These are phyloP conservation scores for Diorhabda carinulata DNA, from an alignment of 1,140 invertebrate genomes.

Conservation along the genomic window DNA sequence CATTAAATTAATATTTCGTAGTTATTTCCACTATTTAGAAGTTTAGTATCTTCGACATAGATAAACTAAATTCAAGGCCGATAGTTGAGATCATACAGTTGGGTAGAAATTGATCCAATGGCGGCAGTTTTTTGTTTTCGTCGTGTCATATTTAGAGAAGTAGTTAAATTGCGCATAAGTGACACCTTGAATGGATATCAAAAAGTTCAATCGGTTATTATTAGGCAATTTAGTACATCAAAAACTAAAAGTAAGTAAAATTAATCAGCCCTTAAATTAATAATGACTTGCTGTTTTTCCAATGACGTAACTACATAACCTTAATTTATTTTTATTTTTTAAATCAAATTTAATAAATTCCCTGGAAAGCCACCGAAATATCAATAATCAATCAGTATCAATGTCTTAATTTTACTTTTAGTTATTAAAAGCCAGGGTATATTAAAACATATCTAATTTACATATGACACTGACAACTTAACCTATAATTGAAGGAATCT, in stretches of 20 bases:
- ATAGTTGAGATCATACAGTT: not conserved
- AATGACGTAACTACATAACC: not conserved
- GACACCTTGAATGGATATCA: not conserved
- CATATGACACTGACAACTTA: too few species aligned
- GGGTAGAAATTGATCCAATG: constrained; percentile 23
- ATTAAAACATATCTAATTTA: too few species aligned
- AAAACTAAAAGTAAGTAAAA: not conserved
- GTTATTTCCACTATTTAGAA: too few species aligned
- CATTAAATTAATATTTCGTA: constrained; percentile 49
- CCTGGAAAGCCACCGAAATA: too few species aligned
- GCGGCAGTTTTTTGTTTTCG: constrained; percentile 40
- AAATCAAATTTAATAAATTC: too few species aligned
- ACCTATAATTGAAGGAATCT: too few species aligned
- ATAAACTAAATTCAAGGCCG: not conserved
- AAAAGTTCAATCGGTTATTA: not conserved
- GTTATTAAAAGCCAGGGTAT: too few species aligned
- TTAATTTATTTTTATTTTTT: not conserved
- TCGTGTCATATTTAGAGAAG: constrained; percentile 34
- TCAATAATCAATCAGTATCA: too few species aligned
- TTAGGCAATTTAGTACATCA: not conserved
- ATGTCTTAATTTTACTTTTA: too few species aligned
- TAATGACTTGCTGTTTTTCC: not conserved
- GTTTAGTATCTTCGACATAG: too few species aligned
- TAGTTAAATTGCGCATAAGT: constrained; percentile 26
- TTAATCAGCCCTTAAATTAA: not conserved